Conservation (phyloP, 1,140 invertebrate genomes). For the Cotesia glomerata region DNA sequence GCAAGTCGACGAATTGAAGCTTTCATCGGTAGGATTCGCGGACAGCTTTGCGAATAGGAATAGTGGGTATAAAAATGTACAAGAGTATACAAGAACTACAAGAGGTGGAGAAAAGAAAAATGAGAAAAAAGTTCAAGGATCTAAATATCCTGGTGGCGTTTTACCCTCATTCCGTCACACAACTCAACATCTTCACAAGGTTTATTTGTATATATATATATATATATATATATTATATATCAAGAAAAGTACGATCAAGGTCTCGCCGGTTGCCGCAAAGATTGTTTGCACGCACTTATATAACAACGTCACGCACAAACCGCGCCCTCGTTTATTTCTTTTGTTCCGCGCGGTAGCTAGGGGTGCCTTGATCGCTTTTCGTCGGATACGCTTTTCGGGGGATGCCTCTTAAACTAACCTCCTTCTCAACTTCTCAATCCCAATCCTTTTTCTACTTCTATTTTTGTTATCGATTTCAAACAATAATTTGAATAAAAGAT, state of each 20-base stretch:
- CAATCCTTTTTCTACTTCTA: not conserved
- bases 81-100: too few species aligned
- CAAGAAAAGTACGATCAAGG: not conserved
- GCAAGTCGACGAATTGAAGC: conserved; percentile 10
- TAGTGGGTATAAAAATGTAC: not conserved
- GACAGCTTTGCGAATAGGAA: not conserved
- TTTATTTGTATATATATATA: not conserved
- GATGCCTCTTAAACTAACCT: conserved; percentile 13
- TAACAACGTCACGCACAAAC: conserved; percentile 61
- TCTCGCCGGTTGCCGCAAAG: conserved; percentile 14
- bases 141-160: not conserved
- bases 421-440: not conserved
- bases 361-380: conserved; percentile 40
- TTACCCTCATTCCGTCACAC: not conserved
- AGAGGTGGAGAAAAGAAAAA: not conserved
- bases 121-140: not conserved
- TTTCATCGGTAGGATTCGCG: conserved; percentile 27
- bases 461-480: too few species aligned
- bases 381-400: not conserved
- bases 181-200: not conserved
- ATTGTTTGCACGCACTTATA: conserved; percentile 53
- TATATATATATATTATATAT: not conserved
- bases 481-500: too few species aligned
- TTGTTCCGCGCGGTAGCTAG: conserved; percentile 57
- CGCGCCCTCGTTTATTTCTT: conserved; percentile 61